Conservation (phyloP, 2,888 invertebrate species). For the Geotrupes spiniger region DNA sequence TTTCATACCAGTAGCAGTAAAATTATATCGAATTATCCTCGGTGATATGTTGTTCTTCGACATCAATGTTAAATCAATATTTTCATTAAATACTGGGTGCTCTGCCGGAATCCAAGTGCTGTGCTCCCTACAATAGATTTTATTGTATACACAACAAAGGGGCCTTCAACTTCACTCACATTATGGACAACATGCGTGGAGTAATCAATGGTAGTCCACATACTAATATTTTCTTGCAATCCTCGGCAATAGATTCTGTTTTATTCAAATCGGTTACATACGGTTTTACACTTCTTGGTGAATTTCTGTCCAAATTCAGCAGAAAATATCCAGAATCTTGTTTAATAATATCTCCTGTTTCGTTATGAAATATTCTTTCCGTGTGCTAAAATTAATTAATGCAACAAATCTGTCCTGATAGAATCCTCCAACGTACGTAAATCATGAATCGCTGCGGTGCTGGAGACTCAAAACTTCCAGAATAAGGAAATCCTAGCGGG, state of each 20-base stretch:
- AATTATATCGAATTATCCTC: no score
- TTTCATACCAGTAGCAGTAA: no score
- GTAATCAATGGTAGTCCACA: slow-evolving; percentile 42
- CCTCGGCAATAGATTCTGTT: slow-evolving; percentile 32
- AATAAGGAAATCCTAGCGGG: slow-evolving; percentile 70
- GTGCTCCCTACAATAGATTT: no score
- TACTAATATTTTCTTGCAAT: slow-evolving; percentile 38
- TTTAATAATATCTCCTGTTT: slow-evolving; percentile 33
- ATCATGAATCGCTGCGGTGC: slow-evolving; percentile 64
- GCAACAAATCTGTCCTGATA: no score
- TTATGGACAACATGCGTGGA: no score
- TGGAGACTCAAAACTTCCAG: slow-evolving; percentile 55
- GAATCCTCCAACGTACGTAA: slow-evolving; percentile 28
- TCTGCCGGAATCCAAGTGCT: no score
- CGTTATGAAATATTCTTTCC: slow-evolving; percentile 38
- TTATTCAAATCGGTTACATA: slow-evolving; percentile 36
- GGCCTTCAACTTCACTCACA: no score
- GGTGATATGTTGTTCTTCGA: no score
- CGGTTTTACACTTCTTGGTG: slow-evolving; percentile 36
- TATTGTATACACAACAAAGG: no score
- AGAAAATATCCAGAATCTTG: slow-evolving; percentile 43
- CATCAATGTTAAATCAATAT: no score
- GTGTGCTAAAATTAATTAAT: slow-evolving; percentile 36
- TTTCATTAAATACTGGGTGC: no score
- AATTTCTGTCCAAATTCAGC: slow-evolving; percentile 45